Conservation (phyloP, 1,140 invertebrate species). For the Diorhabda sublineata region DNA sequence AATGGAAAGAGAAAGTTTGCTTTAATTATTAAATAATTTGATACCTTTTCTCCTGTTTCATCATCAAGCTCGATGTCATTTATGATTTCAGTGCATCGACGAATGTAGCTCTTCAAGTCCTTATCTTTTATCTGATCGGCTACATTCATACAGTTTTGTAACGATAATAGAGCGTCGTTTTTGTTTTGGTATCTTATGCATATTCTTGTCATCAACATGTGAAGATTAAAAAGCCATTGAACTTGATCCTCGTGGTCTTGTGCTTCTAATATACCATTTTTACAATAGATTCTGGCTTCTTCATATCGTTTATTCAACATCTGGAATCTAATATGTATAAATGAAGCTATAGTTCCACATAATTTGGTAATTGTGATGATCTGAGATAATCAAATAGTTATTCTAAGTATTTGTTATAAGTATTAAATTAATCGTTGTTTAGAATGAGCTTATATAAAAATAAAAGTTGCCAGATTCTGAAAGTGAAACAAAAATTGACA, state of each 20-base stretch:
- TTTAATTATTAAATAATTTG: too few relatives aligned
- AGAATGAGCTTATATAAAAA: too few relatives aligned
- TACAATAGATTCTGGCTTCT: slow-evolving; percentile 51
- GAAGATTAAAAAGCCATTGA: slow-evolving; percentile 51
- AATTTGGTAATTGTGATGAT: background rate
- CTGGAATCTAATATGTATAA: slow-evolving; percentile 30
- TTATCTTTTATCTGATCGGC: slow-evolving; percentile 23
- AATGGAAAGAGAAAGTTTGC: too few relatives aligned
- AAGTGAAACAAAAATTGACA: too few relatives aligned
- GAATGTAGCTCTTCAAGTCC: slow-evolving; percentile 22
- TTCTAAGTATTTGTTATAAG: too few relatives aligned
- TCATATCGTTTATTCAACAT: slow-evolving; percentile 52
- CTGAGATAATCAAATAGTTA: background rate
- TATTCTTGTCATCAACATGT: slow-evolving; percentile 49
- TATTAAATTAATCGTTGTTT: too few relatives aligned
- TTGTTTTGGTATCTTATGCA: slow-evolving; percentile 53
- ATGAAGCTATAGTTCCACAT: too few relatives aligned
- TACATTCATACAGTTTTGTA: slow-evolving; percentile 16
- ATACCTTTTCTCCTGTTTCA: too few relatives aligned
- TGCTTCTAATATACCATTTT: slow-evolving; percentile 51
- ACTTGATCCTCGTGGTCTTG: slow-evolving; percentile 39
- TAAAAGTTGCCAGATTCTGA: too few relatives aligned
- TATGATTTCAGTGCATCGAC: slow-evolving; percentile 15
- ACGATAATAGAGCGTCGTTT: slow-evolving; percentile 39
- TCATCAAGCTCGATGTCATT: too few relatives aligned